A percentile compares a stretch with the other conserved stretches of the same genome.
These are phyloP conservation scores for Tychaedon coryphoeus DNA, from an alignment of 2,113 vertebrate genomes.

Conservation along the genomic window DNA sequence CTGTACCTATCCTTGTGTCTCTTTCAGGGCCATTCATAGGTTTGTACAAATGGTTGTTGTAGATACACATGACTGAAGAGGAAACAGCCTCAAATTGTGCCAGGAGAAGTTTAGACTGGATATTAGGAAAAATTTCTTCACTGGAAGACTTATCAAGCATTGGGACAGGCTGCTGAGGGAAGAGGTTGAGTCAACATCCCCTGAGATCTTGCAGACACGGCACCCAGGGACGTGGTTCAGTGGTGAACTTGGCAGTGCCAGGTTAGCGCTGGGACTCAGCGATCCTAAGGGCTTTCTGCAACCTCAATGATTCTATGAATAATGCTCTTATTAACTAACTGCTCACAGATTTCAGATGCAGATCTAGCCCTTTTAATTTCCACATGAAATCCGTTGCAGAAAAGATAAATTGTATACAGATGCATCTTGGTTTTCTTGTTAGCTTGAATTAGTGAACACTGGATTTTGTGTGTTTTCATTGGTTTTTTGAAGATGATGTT, in stretches of 20 bases:
- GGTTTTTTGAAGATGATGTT: accelerated
- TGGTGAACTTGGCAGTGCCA: neutral
- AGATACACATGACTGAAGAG: neutral
- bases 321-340: neutral
- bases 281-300: neutral
- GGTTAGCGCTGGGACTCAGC: accelerated
- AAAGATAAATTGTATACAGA: neutral
- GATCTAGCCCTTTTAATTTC: neutral
- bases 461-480: neutral
- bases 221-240: neutral
- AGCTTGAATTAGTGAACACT: neutral
- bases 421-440: neutral
- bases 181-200: neutral
- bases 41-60: neutral
- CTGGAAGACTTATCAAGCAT: neutral
- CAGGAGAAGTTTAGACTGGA: neutral
- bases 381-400: neutral
- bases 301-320: neutral
- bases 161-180: neutral
- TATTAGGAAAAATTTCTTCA: neutral
- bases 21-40: neutral
- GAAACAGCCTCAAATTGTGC: neutral
- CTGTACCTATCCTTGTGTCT: neutral
- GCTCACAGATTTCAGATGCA: neutral
- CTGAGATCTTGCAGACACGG: neutral